Evolutionary conservation across 1,140 invertebrate genomes (phyloP), one percentile per base, ranked within the genome.

Genomic region (Lamellibrachia luymesi): DNA sequence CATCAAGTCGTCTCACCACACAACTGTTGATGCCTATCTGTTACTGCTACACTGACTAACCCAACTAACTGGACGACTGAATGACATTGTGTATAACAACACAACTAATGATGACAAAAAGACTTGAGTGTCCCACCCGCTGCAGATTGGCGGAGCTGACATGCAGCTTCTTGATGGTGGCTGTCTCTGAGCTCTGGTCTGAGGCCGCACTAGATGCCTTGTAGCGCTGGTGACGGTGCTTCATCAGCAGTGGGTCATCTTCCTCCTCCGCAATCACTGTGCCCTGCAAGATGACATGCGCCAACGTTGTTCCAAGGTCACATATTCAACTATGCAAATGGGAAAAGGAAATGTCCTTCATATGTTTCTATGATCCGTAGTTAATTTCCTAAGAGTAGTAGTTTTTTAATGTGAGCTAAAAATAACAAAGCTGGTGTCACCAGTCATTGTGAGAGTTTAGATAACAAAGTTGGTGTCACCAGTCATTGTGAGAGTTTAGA

Each of bases 121-220:
- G 38, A 91, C 38, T 38, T 38, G 17, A 91, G 50, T 91, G 50
- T 94, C 94, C 95, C 94, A 96, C 96, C 94, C 98, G 97, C 95
- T 98, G 98, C 13, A 99, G 96, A 95, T 98, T 98, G 2, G 97
- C 97, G 8, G 98, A 97, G 13, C 98, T 98, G 2, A 99, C 98
- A 94, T 98, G 97, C n/a, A 99, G 96, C 95, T 96, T 96, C 93
- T 96, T 96, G 52, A 96, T 96, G 13, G 95, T 95, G 8, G 95
- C 95, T 4, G 94, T 95, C 80, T 96, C 96, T 49, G 95, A 93
- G 80, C 94, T 93, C 90, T 94, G 92, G 90, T 94, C 93, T 94
- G 94, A 51, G 93, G 93, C 93, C 94, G 92, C 52, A 13, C 92
- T 50, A 95, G 49, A 94, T 52, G 94, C 94, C 93, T 95, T 95